phyloP scores from a whole-genome alignment of 92 coral and sea anemone species.

The Hydrozoanthus gracilis region DNA sequence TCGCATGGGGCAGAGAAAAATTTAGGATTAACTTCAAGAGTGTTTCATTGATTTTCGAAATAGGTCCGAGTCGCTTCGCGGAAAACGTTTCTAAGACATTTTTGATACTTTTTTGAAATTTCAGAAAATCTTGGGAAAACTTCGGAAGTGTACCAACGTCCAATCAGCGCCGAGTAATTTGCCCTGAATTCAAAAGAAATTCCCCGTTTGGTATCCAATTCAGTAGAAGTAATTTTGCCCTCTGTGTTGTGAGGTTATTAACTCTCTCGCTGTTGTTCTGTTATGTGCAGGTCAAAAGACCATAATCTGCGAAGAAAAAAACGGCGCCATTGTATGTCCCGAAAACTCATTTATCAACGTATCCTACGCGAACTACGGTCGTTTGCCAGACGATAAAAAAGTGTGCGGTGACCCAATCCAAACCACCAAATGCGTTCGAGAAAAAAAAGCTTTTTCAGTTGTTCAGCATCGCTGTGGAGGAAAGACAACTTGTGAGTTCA shows the following conservation, averaged over 20 bases:
- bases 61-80: too few relatives aligned
- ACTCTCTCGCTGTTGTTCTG: neutral
- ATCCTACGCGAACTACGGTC: neutral
- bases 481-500: neutral
- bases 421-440: neutral
- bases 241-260: neutral
- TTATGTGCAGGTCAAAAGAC: neutral
- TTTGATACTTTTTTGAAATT: too few relatives aligned
- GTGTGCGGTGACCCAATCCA: neutral
- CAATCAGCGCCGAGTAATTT: too few relatives aligned
- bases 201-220: too few relatives aligned
- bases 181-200: too few relatives aligned
- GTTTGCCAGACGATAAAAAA: neutral
- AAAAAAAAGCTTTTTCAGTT: neutral
- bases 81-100: too few relatives aligned
- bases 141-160: too few relatives aligned
- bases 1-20: too few relatives aligned
- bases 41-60: too few relatives aligned
- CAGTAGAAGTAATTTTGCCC: too few relatives aligned
- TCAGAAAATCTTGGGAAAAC: too few relatives aligned
- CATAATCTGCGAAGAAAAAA: neutral
- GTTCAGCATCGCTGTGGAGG: neutral
- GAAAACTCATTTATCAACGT: neutral
- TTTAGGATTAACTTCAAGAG: too few relatives aligned
- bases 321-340: neutral